Conservation (phyloP, 2,113 vertebrate genomes). For the Phyllopteryx taeniolatus region DNA sequence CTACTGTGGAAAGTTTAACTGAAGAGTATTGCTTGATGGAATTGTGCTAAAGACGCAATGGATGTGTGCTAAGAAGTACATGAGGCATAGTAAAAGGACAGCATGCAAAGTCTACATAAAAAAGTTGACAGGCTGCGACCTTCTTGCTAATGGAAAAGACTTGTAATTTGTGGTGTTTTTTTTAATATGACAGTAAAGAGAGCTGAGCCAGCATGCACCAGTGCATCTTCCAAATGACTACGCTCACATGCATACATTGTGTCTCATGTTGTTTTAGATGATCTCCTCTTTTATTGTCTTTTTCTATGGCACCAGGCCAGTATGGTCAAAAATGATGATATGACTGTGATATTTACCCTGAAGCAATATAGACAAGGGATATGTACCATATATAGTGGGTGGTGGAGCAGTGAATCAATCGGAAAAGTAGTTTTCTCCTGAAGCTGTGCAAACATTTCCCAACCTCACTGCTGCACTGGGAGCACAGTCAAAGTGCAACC, state of each 20-base stretch:
- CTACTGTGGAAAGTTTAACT: background rate
- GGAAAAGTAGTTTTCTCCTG: conserved; percentile 21
- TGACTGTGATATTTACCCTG: conserved; percentile 41
- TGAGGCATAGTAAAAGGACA: background rate
- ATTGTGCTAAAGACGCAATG: background rate
- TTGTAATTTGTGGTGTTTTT: conserved; percentile 13
- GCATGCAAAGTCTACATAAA: background rate
- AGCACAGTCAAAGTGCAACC: conserved; percentile 33
- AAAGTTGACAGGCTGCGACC: background rate
- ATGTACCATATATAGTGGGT: conserved; percentile 14
- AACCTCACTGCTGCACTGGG: conserved; percentile 3
- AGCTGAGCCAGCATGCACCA: too few species aligned
- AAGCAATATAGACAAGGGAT: conserved; percentile 38
- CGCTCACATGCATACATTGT: conserved; percentile 14
- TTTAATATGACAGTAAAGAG: conserved; percentile 15
- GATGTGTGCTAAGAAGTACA: background rate
- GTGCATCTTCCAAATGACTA: background rate
- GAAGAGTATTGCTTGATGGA: background rate
- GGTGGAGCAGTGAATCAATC: conserved; percentile 37
- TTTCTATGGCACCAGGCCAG: conserved; percentile 45
- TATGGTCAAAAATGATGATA: conserved; percentile 29
- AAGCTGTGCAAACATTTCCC: conserved; percentile 30
- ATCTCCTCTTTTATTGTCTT: conserved; percentile 41
- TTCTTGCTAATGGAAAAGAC: conserved; percentile 8
- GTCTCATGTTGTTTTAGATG: conserved; percentile 42